Evolutionary conservation across 2,888 invertebrate genomes (phyloP), one percentile per base, ranked within the genome.

Genomic region (Cybosia mesomella): DNA sequence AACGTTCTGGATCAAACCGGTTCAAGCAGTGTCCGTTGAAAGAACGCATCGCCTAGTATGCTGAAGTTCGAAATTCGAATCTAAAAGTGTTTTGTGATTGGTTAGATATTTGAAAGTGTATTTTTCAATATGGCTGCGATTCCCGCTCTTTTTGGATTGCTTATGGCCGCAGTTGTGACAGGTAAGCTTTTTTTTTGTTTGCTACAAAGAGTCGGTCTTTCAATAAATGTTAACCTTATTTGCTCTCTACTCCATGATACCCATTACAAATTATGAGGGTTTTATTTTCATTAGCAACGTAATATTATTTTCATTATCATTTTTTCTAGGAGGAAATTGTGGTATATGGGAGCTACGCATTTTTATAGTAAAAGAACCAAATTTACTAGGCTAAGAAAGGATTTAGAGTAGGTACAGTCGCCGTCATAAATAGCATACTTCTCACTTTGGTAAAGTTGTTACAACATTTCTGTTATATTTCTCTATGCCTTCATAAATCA

Each of bases 131-230:
- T 94, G 94, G 91, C 93, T 71, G 89, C 80, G 70, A 74, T 93
- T 91, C 89, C 93, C 93, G 94, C 93, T 80, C 77, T 93, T 91
- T 90, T 94, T 80, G 92, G 91, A 88, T 86, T 93, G 81, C 79
- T 93, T 53, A 75, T 93, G 85, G 90, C 87, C 66, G 86, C 83
- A 73, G 71, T 89, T 80, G 93, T 92, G 49, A 87, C 91, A 94
- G 94, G 94, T 94, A 76, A 87, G 91, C 72, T 69, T 70, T 75
- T 60, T 67, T 34, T n/a, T 39, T 43, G 2, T 15, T 22, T 21
- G 24, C 32, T 57, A 1, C 2, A 57, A 15, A 18, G 43, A 43
- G 43, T 43, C 7, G 7, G 2, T 43, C 18, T 43, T 5, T 18
- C 43, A 43, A 43, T 43, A 7, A 18, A 18, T 43, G 43, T 43